These are phyloP conservation scores for Phoenicopterus ruber DNA, from an alignment of 2,113 vertebrate species.

Conservation along the genomic window DNA sequence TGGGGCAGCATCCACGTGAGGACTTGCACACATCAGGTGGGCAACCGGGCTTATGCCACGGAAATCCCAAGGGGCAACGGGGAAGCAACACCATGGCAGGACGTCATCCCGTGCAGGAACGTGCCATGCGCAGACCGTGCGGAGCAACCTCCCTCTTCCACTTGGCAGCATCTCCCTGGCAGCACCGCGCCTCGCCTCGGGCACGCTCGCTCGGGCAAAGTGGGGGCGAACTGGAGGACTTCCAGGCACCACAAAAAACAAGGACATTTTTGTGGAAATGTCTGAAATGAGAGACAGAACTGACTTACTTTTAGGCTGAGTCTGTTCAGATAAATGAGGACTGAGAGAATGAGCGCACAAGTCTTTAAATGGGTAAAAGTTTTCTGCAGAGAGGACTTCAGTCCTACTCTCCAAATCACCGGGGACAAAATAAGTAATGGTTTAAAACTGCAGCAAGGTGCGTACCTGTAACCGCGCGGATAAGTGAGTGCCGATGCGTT, in stretches of 20 bases:
- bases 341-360: no score
- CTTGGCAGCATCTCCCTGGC: not conserved
- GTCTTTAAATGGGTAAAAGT: not conserved
- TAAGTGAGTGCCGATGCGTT: rapidly evolving
- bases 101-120: not conserved
- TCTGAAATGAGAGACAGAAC: not conserved
- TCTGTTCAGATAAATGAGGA: not conserved
- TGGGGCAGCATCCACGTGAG: no score
- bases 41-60: not conserved
- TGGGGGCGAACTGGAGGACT: not conserved
- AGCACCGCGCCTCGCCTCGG: rapidly evolving
- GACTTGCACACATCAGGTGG: not conserved
- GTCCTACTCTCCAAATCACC: not conserved
- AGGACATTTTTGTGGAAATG: no score
- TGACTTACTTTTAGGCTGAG: not conserved
- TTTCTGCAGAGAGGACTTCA: not conserved
- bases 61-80: not conserved
- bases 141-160: no score
- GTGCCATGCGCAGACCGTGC: rapidly evolving
- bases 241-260: not conserved
- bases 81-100: rapidly evolving
- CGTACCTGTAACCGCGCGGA: rapidly evolving
- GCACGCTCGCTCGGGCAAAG: not conserved
- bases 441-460: not conserved
- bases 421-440: not conserved